Percentiles rank a stretch among this genome's conserved stretches.
phyloP scores from a whole-genome alignment of 2,888 invertebrate genomes.

The Ichneumoninae sp. region DNA sequence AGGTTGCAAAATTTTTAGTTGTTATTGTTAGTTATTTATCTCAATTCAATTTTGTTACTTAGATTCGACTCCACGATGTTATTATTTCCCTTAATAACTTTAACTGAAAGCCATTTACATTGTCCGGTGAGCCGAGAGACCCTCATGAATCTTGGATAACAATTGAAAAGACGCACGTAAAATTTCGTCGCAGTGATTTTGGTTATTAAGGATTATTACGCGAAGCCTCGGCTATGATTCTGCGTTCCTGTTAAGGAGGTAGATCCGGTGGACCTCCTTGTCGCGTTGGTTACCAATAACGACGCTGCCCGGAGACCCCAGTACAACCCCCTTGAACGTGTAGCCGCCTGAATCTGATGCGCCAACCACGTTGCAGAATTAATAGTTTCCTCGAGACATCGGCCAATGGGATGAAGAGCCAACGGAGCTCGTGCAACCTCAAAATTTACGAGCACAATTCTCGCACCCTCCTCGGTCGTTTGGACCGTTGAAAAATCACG shows the following conservation, averaged over 20 bases:
- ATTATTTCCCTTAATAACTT: not conserved
- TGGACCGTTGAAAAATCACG: not conserved
- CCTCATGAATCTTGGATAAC: not conserved
- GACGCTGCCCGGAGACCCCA: conserved; percentile 14
- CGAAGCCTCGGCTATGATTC: conserved; percentile 71
- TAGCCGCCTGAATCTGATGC: not conserved
- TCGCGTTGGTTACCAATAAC: conserved; percentile 76
- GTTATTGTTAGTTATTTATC: not conserved
- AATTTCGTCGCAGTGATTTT: conserved; percentile 34
- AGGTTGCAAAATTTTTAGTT: not conserved
- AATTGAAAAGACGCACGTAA: conserved; percentile 23
- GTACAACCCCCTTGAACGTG: conserved; percentile 14
- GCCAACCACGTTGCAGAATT: conserved; percentile 1
- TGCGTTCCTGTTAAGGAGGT: conserved; percentile 78
- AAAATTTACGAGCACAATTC: not conserved
- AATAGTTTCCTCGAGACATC: not conserved
- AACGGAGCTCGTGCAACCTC: conserved; percentile 33
- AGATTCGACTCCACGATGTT: not conserved
- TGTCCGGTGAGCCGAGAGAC: not conserved
- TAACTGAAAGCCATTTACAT: too few relatives aligned
- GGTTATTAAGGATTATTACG: conserved; percentile 64
- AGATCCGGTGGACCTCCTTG: conserved; percentile 77
- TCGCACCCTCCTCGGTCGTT: not conserved
- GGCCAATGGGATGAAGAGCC: conserved; percentile 24
- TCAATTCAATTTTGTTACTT: not conserved